Evolutionary conservation across 1,140 invertebrate genomes (phyloP), one percentile per base, ranked within the genome.

Genomic region (Drosophila quadrilineata): DNA sequence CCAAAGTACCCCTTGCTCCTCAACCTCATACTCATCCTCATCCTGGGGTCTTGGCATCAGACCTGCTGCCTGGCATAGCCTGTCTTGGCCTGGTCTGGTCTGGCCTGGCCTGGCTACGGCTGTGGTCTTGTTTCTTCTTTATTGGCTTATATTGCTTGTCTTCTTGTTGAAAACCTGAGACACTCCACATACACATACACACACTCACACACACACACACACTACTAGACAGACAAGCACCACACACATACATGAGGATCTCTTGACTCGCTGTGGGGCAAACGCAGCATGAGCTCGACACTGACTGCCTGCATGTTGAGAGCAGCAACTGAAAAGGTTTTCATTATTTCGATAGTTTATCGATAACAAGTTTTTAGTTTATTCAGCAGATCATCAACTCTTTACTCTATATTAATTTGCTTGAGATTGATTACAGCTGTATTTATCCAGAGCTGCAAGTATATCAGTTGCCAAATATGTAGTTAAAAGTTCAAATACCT

Each of bases 161-260:
- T n/a, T n/a, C n/a, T 85, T 84, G 77, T 85, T 85, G 79, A 82
- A 82, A 82, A 82, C 77, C 56, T 74, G 74, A 77, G 79, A 77
- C 79, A 66, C 58, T 26, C 54, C 36, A 62, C 66, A 63, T 50
- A 63, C 49, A 45, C 10, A 28, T 35, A 40, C 14, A 49, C 12
- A 38, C 33, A 21, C 31, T 36, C 48, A 24, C 26, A 26, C 31
- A 16, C 31, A n/a, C 33, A 52, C 21, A 9, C 10, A 4, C 17
- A 40, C 38, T 57, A 59, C 38, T 64, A 43, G 33, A 40, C 50
- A 24, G 43, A 29, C 9, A 19, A 48, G 19, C 56, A 59, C 56
- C 62, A 63, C 73, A 79, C 75, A 74, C 76, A 86, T 75, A 66
- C 77, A 58, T 35, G 40, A 58, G 54, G 69, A 48, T 45, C 3